phyloP scores from a whole-genome alignment of 2,888 invertebrate genomes.

The Orthosia incerta region DNA sequence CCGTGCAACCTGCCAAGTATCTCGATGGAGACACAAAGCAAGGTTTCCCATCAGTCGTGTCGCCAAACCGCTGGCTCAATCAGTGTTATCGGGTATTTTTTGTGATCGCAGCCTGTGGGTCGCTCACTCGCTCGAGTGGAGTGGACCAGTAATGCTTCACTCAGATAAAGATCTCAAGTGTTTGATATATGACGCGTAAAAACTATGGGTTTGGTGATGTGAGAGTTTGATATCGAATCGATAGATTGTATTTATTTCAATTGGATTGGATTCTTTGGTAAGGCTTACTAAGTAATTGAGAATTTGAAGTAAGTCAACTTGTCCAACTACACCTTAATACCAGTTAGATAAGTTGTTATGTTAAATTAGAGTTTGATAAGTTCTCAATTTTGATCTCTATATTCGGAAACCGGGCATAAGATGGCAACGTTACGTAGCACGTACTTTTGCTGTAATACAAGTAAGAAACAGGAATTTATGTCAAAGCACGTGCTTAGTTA shows the following conservation, averaged over 20 bases:
- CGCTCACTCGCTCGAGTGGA: conserved; percentile 61
- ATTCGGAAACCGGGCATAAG: no score
- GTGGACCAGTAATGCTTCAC: conserved; percentile 73
- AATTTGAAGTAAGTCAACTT: no score
- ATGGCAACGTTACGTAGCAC: no score
- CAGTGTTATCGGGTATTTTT: conserved; percentile 61
- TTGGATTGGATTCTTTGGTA: no score
- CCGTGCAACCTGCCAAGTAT: conserved; percentile 8
- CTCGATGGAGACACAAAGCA: conserved; percentile 28
- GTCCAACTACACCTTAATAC: no score
- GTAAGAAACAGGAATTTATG: no score
- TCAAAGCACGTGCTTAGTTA: no score
- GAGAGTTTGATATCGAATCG: conserved; percentile 12
- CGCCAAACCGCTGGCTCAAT: conserved; percentile 58
- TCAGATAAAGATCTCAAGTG: conserved; percentile 78
- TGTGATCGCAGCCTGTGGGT: conserved; percentile 56
- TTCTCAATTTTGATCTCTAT: no score
- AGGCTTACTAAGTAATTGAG: no score
- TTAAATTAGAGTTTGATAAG: no score
- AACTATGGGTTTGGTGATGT: conserved; percentile 68
- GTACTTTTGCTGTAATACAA: no score
- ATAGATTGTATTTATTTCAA: conserved; percentile 13
- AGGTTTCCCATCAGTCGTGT: conserved; percentile 25
- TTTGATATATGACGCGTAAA: conserved; percentile 74
- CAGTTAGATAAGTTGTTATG: no score